Percentiles rank a stretch among this genome's conserved stretches.
Conservation (phyloP, 1,140 invertebrate species). For the Nixonia krombeini region DNA sequence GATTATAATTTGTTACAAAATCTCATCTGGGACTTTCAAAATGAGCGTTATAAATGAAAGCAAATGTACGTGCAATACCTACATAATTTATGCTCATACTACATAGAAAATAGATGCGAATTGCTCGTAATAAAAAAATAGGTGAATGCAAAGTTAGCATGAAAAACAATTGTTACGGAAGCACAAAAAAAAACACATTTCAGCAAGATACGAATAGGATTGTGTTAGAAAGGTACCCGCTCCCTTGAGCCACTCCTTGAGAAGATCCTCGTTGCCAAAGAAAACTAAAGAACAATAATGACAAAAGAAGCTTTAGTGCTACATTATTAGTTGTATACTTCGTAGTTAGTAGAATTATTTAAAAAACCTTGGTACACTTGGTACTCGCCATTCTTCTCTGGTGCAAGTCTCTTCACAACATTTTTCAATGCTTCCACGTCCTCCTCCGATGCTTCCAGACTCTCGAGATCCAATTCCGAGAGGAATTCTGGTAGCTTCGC, state of each 20-base stretch:
- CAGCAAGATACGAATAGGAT: too few species aligned
- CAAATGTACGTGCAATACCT: too few species aligned
- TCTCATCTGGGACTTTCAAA: too few species aligned
- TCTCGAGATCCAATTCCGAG: conserved; percentile 62
- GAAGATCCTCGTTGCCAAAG: conserved; percentile 66
- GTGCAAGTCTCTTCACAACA: conserved; percentile 65
- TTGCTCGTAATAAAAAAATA: too few species aligned
- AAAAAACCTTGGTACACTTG: conserved; percentile 66
- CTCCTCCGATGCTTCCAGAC: conserved; percentile 61
- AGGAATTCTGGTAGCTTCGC: conserved; percentile 61
- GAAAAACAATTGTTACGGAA: too few species aligned
- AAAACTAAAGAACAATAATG: conserved; percentile 54
- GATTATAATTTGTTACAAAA: too few species aligned
- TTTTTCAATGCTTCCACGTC: conserved; percentile 61
- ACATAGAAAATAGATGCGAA: too few species aligned
- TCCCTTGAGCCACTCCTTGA: conserved; percentile 66
- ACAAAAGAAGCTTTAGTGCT: conserved; percentile 9
- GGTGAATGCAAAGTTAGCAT: too few species aligned
- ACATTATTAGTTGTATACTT: conserved; percentile 9
- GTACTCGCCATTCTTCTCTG: conserved; percentile 71
- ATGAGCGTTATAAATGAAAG: too few species aligned
- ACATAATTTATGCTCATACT: too few species aligned
- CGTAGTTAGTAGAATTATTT: conserved; percentile 45
- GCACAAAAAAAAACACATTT: too few species aligned
- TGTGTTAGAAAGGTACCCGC: conserved; percentile 65